Conservation (phyloP, 2,888 invertebrate species). For the Catocala sponsa region DNA sequence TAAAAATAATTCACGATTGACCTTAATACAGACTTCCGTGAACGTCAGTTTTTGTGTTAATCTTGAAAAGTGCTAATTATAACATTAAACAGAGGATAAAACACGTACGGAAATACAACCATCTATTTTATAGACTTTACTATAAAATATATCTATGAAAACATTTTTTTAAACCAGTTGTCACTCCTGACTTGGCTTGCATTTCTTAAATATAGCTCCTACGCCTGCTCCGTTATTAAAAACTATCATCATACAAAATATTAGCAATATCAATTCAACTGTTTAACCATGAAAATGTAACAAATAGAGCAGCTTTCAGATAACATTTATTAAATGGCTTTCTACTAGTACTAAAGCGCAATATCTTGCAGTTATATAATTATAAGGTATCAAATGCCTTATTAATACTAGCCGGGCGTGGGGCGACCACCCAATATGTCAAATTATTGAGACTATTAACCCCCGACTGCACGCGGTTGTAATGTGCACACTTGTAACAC, state of each 20-base stretch:
- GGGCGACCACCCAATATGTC: conserved; percentile 60
- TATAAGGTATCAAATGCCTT: conserved; percentile 31
- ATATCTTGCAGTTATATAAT: conserved; percentile 22
- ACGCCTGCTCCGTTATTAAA: too few relatives aligned
- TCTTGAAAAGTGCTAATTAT: conserved; percentile 28
- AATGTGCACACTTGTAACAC: conserved; percentile 49
- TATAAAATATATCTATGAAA: too few relatives aligned
- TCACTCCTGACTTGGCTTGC: too few relatives aligned
- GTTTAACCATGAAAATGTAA: too few relatives aligned
- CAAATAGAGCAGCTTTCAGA: too few relatives aligned
- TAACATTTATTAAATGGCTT: neutral
- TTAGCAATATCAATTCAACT: too few relatives aligned
- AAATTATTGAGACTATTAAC: conserved; percentile 66
- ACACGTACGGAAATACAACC: neutral
- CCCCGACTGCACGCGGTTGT: conserved; percentile 39
- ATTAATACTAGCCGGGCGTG: conserved; percentile 26
- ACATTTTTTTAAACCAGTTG: too few relatives aligned
- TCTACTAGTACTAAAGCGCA: neutral
- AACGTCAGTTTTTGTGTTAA: conserved; percentile 10
- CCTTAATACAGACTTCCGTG: conserved; percentile 45
- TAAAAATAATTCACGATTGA: conserved; percentile 37
- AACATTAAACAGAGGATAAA: conserved; percentile 20
- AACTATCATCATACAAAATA: too few relatives aligned
- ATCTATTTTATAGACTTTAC: neutral
- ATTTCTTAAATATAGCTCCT: too few relatives aligned